phyloP scores from a whole-genome alignment of 2,888 invertebrate genomes.

The Sinentomon sp. region DNA sequence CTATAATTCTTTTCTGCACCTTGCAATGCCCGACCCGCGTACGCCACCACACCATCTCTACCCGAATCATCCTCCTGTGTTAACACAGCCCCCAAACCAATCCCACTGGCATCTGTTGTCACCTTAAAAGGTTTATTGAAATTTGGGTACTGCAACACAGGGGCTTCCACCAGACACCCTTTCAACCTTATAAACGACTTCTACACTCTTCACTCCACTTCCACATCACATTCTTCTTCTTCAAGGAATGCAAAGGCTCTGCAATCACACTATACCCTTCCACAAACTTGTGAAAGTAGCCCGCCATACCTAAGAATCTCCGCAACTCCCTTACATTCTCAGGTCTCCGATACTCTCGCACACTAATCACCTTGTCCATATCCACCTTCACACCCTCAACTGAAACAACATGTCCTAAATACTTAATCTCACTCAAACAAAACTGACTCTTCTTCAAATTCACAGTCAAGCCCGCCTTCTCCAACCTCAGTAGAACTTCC shows the following conservation, averaged over 20 bases:
- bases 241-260: conserved; percentile 8
- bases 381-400: conserved; percentile 19
- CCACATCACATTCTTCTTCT: conserved; percentile 7
- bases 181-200: no score
- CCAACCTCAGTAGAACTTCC: conserved; percentile 4
- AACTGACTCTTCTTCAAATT: conserved; percentile 15
- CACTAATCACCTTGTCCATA: conserved; percentile 16
- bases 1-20: conserved; percentile 20
- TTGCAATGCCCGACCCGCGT: conserved; percentile 13
- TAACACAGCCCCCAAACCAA: conserved; percentile 17
- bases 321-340: conserved; percentile 8
- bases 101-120: conserved; percentile 17
- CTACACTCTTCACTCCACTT: no score
- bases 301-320: conserved; percentile 11
- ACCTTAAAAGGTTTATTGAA: no score
- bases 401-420: conserved; percentile 20
- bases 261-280: conserved; percentile 7
- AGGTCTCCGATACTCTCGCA: conserved; percentile 10
- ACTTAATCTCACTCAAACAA: conserved; percentile 15
- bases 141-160: no score
- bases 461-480: conserved; percentile 13
- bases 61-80: conserved; percentile 14
- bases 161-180: no score
- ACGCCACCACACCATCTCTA: conserved; percentile 10
- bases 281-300: conserved; percentile 11